phyloP scores from a whole-genome alignment of 2,113 vertebrate species.

The Indicator indicator region DNA sequence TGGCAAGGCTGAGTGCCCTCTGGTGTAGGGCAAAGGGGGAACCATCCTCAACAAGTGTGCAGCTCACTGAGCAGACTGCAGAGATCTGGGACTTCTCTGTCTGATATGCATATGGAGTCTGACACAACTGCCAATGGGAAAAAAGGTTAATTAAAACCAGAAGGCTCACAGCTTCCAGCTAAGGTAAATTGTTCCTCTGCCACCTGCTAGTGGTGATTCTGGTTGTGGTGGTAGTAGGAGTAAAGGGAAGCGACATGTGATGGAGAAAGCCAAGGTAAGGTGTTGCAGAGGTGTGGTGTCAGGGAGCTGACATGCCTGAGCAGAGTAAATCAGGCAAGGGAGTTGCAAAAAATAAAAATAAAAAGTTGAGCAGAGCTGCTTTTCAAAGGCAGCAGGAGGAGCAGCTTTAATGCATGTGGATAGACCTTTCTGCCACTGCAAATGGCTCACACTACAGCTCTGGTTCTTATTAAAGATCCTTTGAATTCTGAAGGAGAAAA shows the following conservation, averaged over 20 bases:
- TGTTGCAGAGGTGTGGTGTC: background rate
- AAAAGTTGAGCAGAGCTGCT: background rate
- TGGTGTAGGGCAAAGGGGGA: slow-evolving; percentile 13
- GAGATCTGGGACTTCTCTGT: background rate
- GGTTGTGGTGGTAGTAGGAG: background rate
- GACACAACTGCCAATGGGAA: background rate
- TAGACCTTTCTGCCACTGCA: background rate
- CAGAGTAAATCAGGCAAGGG: background rate
- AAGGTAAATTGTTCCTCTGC: background rate
- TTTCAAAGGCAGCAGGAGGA: background rate
- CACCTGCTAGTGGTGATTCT: background rate
- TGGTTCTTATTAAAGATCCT: background rate
- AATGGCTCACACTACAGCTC: background rate
- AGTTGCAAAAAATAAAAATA: background rate
- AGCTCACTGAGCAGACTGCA: background rate
- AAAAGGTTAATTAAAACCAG: background rate
- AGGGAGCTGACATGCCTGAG: background rate
- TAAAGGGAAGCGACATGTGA: background rate
- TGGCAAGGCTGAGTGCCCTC: background rate
- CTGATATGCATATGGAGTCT: background rate
- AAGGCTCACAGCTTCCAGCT: background rate
- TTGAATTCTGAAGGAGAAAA: background rate
- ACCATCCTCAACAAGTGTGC: background rate
- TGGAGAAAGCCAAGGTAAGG: background rate
- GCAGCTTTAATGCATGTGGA: background rate